Evolutionary conservation across 2,888 invertebrate species (phyloP).

Genomic region (Tetragnatha montana): DNA sequence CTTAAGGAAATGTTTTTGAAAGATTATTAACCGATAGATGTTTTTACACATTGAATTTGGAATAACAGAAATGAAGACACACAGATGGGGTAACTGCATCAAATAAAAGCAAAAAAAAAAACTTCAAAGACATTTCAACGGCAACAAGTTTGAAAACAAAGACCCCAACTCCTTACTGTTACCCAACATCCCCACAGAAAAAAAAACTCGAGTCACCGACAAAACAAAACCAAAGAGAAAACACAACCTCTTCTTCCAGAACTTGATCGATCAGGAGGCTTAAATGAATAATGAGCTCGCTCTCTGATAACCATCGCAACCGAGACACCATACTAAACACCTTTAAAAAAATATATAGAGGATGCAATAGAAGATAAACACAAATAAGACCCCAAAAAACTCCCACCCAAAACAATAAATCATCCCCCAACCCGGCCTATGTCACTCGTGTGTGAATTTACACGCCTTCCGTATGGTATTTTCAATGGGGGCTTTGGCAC

Average conservation of each 20-base stretch:
- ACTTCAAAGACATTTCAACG: too few relatives aligned
- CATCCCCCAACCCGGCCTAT: constrained; percentile 20
- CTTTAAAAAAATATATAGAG: not conserved
- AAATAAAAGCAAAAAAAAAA: too few relatives aligned
- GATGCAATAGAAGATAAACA: not conserved
- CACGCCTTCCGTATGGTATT: constrained; percentile 54
- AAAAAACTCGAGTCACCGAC: not conserved
- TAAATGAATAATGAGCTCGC: not conserved
- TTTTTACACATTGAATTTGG: too few relatives aligned
- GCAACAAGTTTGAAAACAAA: not conserved
- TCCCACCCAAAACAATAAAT: constrained; percentile 41
- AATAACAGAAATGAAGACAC: too few relatives aligned
- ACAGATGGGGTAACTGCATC: too few relatives aligned
- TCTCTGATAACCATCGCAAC: not conserved
- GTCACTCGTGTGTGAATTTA: constrained; percentile 22
- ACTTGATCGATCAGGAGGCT: not conserved
- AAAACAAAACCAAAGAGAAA: too few relatives aligned
- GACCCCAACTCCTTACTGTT: not conserved
- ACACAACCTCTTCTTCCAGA: not conserved
- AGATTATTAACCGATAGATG: too few relatives aligned
- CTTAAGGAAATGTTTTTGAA: too few relatives aligned
- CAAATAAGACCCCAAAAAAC: not conserved
- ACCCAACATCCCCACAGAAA: not conserved
- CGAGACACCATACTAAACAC: not conserved
- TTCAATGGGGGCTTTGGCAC: constrained; percentile 18